Evolutionary conservation across 2,888 invertebrate species (phyloP).

Genomic region (Mythimna pallens): DNA sequence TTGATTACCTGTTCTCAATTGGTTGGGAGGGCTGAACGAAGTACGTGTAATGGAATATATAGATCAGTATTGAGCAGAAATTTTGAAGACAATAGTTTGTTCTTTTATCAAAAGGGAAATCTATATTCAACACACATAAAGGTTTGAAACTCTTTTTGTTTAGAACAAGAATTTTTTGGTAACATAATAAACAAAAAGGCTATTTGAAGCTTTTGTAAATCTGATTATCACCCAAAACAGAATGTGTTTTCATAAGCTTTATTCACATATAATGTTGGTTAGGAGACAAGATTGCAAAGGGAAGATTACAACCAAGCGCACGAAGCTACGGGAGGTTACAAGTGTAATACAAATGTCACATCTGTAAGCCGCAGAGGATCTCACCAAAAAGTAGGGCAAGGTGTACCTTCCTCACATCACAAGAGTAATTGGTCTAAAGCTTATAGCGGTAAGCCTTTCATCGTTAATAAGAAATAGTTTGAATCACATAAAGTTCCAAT

Average conservation of each 20-base stretch:
- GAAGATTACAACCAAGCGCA: constrained; percentile 37
- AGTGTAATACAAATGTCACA: constrained; percentile 57
- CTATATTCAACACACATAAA: not conserved
- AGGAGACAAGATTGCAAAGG: constrained; percentile 25
- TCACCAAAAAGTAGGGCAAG: constrained; percentile 56
- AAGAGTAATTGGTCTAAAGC: constrained; percentile 58
- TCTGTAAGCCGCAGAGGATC: constrained; percentile 48
- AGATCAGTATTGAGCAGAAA: not conserved
- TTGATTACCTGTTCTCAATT: constrained; percentile 62
- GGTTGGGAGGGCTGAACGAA: constrained; percentile 13
- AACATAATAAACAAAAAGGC: not conserved
- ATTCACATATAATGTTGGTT: constrained; percentile 24
- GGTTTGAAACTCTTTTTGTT: not conserved
- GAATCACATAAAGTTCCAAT: constrained; percentile 36
- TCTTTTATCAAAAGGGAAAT: not conserved
- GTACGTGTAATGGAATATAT: constrained; percentile 13
- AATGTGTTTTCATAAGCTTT: constrained; percentile 24
- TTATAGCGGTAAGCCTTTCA: constrained; percentile 35
- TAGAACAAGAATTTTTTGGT: not conserved
- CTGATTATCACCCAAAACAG: constrained; percentile 7
- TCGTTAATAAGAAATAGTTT: constrained; percentile 53
- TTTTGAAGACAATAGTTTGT: not conserved
- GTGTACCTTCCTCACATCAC: constrained; percentile 20
- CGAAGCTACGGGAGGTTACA: constrained; percentile 37
- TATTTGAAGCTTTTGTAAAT: not conserved